Evolutionary conservation across 1,140 invertebrate genomes (phyloP).

Genomic region (Bicyclus anynana): DNA sequence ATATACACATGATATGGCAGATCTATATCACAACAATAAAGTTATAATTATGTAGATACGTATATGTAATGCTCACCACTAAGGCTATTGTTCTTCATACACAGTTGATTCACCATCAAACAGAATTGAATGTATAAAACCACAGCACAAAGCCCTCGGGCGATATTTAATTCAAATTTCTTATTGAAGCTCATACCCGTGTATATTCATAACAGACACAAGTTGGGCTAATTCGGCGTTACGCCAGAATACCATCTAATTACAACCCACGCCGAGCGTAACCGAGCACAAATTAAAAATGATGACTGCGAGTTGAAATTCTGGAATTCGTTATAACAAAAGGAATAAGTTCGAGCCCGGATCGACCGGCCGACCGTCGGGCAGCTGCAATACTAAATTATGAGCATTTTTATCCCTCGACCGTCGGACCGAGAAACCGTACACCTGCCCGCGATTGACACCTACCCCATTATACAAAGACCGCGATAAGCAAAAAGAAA

Average conservation of each 20-base stretch:
- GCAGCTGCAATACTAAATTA: conserved; percentile 75
- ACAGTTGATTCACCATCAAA: neutral
- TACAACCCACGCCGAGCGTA: conserved; percentile 42
- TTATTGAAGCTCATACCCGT: conserved; percentile 14
- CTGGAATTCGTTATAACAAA: conserved; percentile 62
- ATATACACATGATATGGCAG: neutral
- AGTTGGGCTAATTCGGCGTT: conserved; percentile 33
- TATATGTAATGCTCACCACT: too few species aligned
- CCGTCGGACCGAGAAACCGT: conserved; percentile 37
- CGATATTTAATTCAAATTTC: conserved; percentile 17
- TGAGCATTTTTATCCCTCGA: conserved; percentile 68
- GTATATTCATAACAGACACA: conserved; percentile 19
- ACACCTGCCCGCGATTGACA: conserved; percentile 74
- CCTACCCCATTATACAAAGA: conserved; percentile 67
- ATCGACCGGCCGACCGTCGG: conserved; percentile 41
- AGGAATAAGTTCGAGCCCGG: conserved; percentile 48
- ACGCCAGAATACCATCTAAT: conserved; percentile 38
- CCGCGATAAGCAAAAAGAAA: conserved; percentile 54
- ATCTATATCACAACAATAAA: neutral
- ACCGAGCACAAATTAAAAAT: conserved; percentile 62
- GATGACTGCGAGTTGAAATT: conserved; percentile 59
- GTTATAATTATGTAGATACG: too few species aligned
- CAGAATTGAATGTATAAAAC: neutral
- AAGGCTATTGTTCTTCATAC: neutral
- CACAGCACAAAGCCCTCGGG: neutral